A percentile compares a stretch with the other conserved stretches of the same genome.
Conservation (phyloP, 1,140 invertebrate species). For the Drosophila guanche region DNA sequence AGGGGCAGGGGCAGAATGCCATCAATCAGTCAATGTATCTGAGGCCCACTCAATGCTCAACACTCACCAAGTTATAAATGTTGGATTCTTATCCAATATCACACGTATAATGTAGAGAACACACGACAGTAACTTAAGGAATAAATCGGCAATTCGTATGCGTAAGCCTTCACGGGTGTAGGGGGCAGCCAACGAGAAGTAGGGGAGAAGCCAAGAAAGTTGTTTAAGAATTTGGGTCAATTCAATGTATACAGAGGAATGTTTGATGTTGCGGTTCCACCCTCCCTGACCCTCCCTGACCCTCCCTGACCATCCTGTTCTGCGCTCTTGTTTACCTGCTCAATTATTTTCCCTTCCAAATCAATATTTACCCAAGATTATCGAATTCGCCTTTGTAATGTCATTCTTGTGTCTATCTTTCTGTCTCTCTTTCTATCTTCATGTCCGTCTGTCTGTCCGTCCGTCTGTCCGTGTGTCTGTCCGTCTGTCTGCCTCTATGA, state of each 20-base stretch:
- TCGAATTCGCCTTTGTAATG: constrained; percentile 54
- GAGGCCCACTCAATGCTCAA: not conserved
- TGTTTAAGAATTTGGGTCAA: constrained; percentile 66
- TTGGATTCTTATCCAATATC: constrained; percentile 93
- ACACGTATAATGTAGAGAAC: constrained; percentile 97
- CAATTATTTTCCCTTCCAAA: constrained; percentile 72
- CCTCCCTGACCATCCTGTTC: too few species aligned
- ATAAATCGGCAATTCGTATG: constrained; percentile 97
- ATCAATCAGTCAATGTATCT: constrained; percentile 8
- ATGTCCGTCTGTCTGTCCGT: not conserved
- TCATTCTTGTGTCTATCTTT: constrained; percentile 24
- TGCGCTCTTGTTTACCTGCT: constrained; percentile 51
- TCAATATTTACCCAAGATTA: constrained; percentile 78
- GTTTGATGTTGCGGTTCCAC: constrained; percentile 10
- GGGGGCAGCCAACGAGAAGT: constrained; percentile 2
- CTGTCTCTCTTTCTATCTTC: not conserved
- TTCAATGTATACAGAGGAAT: constrained; percentile 43
- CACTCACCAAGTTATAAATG: constrained; percentile 93
- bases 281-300: too few species aligned
- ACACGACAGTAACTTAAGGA: constrained; percentile 98
- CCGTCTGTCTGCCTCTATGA: constrained; percentile 3
- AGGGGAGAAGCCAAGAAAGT: constrained; percentile 1
- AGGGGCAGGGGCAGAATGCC: not conserved
- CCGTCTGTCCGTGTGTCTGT: constrained; percentile 13
- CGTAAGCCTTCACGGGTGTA: constrained; percentile 90